A percentile compares a stretch with the other conserved stretches of the same genome.
These are phyloP conservation scores for Brachyptera putata DNA, from an alignment of 2,888 invertebrate genomes.

Conservation along the genomic window DNA sequence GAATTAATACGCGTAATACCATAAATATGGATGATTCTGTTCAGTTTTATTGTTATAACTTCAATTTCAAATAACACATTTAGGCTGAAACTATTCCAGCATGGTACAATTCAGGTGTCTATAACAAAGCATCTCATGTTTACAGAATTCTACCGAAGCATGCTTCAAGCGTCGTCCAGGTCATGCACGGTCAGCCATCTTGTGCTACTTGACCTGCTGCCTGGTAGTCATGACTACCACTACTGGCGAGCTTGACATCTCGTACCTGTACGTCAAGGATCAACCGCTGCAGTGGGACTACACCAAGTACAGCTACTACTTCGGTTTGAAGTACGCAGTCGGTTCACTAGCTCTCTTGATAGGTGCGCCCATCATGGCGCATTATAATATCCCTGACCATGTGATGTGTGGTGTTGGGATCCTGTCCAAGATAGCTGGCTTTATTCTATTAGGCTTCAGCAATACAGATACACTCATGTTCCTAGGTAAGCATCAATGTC, in stretches of 20 bases:
- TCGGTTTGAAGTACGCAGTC: constrained; percentile 28
- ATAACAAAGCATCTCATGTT: too few relatives aligned
- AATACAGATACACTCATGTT: constrained; percentile 40
- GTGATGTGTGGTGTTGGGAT: constrained; percentile 42
- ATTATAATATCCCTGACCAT: constrained; percentile 39
- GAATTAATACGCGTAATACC: too few relatives aligned
- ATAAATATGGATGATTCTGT: too few relatives aligned
- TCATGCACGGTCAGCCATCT: constrained; percentile 34
- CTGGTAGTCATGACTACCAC: constrained; percentile 38
- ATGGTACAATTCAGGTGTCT: too few relatives aligned
- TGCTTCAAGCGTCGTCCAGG: constrained; percentile 36
- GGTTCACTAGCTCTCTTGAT: constrained; percentile 34
- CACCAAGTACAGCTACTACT: constrained; percentile 40
- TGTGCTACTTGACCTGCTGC: constrained; percentile 35
- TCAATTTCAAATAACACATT: too few relatives aligned
- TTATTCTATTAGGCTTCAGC: constrained; percentile 42
- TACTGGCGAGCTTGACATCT: constrained; percentile 33
- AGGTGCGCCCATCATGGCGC: constrained; percentile 38
- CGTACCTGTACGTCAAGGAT: constrained; percentile 42
- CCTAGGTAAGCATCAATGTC: constrained; percentile 40
- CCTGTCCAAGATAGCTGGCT: constrained; percentile 41
- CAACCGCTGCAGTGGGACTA: constrained; percentile 42
- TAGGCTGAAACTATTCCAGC: too few relatives aligned
- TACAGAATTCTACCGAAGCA: constrained; percentile 35
- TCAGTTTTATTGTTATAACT: too few relatives aligned